phyloP scores from a whole-genome alignment of 2,888 invertebrate species.

The Tipula confusa region DNA sequence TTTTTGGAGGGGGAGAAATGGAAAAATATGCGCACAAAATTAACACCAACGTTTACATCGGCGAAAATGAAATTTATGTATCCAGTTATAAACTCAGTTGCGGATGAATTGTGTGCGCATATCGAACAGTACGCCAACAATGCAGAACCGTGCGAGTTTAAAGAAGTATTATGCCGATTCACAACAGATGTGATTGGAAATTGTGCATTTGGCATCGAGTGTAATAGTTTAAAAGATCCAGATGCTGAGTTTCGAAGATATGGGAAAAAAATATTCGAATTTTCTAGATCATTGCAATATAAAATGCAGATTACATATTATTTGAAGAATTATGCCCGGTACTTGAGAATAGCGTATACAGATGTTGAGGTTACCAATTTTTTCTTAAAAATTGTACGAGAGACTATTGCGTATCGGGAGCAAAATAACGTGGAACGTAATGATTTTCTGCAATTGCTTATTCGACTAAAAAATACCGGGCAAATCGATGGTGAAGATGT shows the following conservation, averaged over 20 bases:
- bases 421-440: not conserved
- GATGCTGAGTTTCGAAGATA: no score
- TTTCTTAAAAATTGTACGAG: slow-evolving; percentile 32
- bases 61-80: slow-evolving; percentile 37
- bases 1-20: slow-evolving; percentile 35
- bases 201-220: slow-evolving; percentile 46
- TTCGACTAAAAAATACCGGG: not conserved
- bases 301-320: slow-evolving; percentile 34
- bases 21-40: slow-evolving; percentile 34
- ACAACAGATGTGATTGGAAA: slow-evolving; percentile 39
- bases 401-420: not conserved
- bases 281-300: slow-evolving; percentile 41
- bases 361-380: slow-evolving; percentile 33
- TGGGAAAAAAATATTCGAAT: not conserved
- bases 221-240: no score
- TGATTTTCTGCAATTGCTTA: not conserved
- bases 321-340: no score
- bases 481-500: not conserved
- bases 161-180: slow-evolving; percentile 35
- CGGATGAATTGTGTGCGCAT: slow-evolving; percentile 32
- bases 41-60: slow-evolving; percentile 36
- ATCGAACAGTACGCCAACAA: slow-evolving; percentile 8
- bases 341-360: no score
- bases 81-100: slow-evolving; percentile 34
- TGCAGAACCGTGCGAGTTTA: slow-evolving; percentile 34